Base-by-base conservation (phyloP, 2,888 invertebrate species). In the Tortricodes alternella region DNA sequence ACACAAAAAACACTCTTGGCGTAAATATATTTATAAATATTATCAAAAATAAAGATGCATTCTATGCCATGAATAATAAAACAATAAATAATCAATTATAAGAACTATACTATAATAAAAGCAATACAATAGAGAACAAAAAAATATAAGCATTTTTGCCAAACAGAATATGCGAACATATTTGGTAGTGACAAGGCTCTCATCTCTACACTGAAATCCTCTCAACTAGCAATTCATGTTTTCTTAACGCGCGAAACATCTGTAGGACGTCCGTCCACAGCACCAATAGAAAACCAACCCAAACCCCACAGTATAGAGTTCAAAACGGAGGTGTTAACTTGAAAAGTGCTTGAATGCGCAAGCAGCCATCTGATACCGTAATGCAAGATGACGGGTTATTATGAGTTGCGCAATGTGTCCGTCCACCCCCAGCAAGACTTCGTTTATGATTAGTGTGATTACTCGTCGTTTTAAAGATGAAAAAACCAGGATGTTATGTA, bases 151-250 rank as follows among this genome's bases (percentile, higher is more conserved):
- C n/a, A n/a, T n/a, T n/a, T n/a, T n/a, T n/a, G n/a, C n/a, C n/a
- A n/a, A n/a, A n/a, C n/a, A n/a, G n/a, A n/a, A n/a, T n/a, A n/a
- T n/a, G n/a, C n/a, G n/a, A n/a, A n/a, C 19, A 11, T 37, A 7
- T 18, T 9, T 1, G n/a, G 4, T 8, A 41, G 15, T 46, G 38
- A 32, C 11, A 4, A 46, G 32, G 15, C 53, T 46, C 6, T 16
- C 7, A 13, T 38, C 46, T 15, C 46, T 53, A 6, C 29, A 13
- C 49, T 21, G 57, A 62, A 57, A 52, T 64, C 61, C 73, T 69
- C 73, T 75, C 67, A 73, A 77, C 76, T 73, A 78, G 73, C 70
- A 67, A 75, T 75, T 75, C 77, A 78, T 78, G 80, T 82, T 79
- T 77, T 79, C 75, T 73, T 74, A 75, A 76, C 74, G 73, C 68